Evolutionary conservation across 2,113 vertebrate genomes (phyloP).

Genomic region (Paramormyrops kingsleyae): DNA sequence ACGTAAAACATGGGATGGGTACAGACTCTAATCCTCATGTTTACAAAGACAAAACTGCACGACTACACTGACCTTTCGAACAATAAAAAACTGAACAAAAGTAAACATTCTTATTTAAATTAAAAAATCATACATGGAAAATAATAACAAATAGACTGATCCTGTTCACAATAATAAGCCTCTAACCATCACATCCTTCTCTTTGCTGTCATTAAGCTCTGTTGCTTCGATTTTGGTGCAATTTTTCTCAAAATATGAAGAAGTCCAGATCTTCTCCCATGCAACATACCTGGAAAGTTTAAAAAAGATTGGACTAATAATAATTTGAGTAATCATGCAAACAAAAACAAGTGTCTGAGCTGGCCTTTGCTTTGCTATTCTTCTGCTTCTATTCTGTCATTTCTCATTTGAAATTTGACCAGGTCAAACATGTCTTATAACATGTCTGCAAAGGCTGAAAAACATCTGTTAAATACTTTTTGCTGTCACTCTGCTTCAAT

Average conservation of each 20-base stretch:
- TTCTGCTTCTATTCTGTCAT: too few species aligned
- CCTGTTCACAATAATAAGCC: not conserved
- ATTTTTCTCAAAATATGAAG: not conserved
- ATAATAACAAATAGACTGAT: not conserved
- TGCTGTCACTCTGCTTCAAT: too few species aligned
- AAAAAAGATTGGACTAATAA: not conserved
- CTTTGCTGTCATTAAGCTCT: not conserved
- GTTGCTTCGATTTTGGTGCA: not conserved
- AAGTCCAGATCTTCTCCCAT: not conserved
- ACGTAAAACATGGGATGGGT: not conserved
- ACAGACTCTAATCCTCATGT: not conserved
- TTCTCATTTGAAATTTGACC: too few species aligned
- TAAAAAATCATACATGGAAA: not conserved
- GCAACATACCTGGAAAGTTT: not conserved
- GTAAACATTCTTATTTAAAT: not conserved
- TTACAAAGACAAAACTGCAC: not conserved
- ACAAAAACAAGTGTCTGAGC: not conserved
- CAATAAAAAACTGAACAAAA: not conserved
- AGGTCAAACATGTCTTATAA: too few species aligned
- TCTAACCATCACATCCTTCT: not conserved
- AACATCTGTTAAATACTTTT: too few species aligned
- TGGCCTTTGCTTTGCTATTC: not conserved
- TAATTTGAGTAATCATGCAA: not conserved
- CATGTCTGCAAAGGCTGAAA: too few species aligned
- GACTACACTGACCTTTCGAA: not conserved